Conservation (phyloP, 1,140 invertebrate genomes). For the Elysia chlorotica region DNA sequence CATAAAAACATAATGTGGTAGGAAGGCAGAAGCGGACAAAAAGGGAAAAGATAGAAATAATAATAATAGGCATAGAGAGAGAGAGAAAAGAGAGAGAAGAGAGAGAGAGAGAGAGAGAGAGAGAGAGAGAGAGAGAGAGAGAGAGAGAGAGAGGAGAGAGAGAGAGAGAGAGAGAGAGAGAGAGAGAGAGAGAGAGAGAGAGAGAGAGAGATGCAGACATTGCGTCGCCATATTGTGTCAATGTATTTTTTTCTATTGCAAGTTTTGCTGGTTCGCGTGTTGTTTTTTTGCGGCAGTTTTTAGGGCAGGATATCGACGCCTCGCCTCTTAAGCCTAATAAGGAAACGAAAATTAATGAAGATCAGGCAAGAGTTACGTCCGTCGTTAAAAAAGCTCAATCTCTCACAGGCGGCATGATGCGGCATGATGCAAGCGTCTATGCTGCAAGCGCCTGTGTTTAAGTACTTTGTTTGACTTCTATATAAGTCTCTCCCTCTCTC, state of each 20-base stretch:
- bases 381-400: neutral
- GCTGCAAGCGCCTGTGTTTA: too few species aligned
- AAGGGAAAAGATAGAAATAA: too few species aligned
- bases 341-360: neutral
- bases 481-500: too few species aligned
- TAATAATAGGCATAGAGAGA: too few species aligned
- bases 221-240: neutral
- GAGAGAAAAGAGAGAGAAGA: neutral
- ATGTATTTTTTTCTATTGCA: too few species aligned
- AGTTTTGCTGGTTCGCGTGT: too few species aligned
- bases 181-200: constrained; percentile 9
- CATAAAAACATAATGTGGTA: too few species aligned
- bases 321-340: neutral
- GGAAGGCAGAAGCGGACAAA: neutral
- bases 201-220: neutral
- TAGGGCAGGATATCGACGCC: neutral
- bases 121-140: neutral
- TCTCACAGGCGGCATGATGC: too few species aligned
- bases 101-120: neutral
- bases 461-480: too few species aligned
- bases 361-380: neutral
- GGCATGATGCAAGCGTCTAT: too few species aligned
- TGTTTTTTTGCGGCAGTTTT: too few species aligned
- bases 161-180: neutral
- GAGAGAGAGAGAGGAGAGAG: neutral